phyloP scores from a whole-genome alignment of 2,797 vertebrate genomes.

The Phrynocephalus forsythii region DNA sequence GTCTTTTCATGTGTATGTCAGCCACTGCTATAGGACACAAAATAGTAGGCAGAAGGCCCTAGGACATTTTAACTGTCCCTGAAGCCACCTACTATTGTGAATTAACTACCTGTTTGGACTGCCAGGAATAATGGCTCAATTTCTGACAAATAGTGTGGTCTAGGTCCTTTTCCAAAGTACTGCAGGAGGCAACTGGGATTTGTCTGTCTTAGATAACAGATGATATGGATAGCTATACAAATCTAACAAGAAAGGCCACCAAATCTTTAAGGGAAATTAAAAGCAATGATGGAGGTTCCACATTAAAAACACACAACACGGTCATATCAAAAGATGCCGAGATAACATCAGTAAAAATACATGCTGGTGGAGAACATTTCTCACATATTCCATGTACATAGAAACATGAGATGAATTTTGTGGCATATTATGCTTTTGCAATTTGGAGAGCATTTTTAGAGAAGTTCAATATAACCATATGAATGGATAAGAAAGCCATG shows the following conservation, averaged over 20 bases:
- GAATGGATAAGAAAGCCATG: neutral
- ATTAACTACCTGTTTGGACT: neutral
- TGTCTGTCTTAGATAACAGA: neutral
- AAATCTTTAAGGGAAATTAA: neutral
- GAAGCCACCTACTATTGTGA: neutral
- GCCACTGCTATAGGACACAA: neutral
- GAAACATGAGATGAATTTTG: neutral
- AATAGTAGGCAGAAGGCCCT: too few relatives aligned
- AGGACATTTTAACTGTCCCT: neutral
- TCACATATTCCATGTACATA: neutral
- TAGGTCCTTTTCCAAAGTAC: neutral
- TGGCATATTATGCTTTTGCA: neutral
- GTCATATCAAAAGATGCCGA: neutral
- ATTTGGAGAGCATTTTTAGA: neutral
- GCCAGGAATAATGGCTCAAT: neutral
- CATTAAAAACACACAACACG: neutral
- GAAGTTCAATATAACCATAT: neutral
- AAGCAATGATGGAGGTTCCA: neutral
- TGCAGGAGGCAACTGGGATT: neutral
- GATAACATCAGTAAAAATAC: neutral
- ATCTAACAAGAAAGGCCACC: neutral
- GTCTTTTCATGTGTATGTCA: neutral
- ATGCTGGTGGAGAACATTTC: neutral
- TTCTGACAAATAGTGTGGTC: neutral
- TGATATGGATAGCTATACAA: neutral